Evolutionary conservation across 2,113 vertebrate genomes (phyloP).

Genomic region (Xyrauchen texanus): DNA sequence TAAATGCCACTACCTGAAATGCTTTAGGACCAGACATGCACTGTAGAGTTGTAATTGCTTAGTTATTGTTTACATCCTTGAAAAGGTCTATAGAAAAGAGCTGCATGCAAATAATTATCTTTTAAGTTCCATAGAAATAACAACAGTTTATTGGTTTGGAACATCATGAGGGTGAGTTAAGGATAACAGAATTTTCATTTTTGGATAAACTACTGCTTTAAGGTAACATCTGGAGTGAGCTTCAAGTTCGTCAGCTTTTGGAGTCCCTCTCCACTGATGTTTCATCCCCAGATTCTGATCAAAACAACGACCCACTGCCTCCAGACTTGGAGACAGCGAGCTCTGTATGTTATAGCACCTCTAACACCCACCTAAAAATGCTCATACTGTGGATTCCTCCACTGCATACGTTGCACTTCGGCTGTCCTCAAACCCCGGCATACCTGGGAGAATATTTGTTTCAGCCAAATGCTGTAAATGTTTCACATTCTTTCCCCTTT

Average conservation of each 20-base stretch:
- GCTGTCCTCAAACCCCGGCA: constrained; percentile 49
- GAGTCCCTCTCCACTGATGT: neutral
- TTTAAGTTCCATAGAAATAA: too few species aligned
- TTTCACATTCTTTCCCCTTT: constrained; percentile 59
- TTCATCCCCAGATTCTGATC: constrained; percentile 19
- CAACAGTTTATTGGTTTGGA: too few species aligned
- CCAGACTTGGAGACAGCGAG: constrained; percentile 31
- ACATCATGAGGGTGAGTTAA: neutral
- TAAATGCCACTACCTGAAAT: too few species aligned
- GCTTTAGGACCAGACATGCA: too few species aligned
- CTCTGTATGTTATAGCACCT: constrained; percentile 39
- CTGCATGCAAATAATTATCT: too few species aligned
- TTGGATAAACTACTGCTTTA: constrained; percentile 17
- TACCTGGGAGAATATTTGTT: constrained; percentile 58
- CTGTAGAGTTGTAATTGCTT: too few species aligned
- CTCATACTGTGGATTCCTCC: constrained; percentile 55
- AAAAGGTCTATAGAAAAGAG: too few species aligned
- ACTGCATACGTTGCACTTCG: constrained; percentile 40
- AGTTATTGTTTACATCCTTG: too few species aligned
- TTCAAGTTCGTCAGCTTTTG: neutral
- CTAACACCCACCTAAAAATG: constrained; percentile 39
- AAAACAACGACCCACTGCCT: neutral
- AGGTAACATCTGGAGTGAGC: constrained; percentile 10
- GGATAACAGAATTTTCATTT: neutral
- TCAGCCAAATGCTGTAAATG: constrained; percentile 51